Conservation (phyloP, 2,113 vertebrate genomes). For the Leucosticte australis region DNA sequence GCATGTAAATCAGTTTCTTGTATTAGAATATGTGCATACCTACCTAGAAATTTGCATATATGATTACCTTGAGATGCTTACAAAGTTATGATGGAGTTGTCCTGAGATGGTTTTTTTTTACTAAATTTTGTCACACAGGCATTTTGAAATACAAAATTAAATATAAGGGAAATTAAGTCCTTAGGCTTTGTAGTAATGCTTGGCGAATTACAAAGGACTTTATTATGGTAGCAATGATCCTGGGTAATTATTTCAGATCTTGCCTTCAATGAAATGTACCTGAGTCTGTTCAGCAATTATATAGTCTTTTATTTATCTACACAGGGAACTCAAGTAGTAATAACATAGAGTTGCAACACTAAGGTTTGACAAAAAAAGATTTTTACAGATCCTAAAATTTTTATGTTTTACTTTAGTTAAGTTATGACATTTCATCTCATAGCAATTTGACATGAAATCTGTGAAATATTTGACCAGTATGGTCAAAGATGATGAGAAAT, state of each 20-base stretch:
- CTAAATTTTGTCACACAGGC: background rate
- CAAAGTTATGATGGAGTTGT: background rate
- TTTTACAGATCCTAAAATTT: background rate
- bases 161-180: background rate
- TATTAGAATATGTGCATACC: background rate
- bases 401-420: background rate
- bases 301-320: background rate
- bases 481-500: background rate
- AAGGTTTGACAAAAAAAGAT: background rate
- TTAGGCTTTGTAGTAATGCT: background rate
- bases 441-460: background rate
- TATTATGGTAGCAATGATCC: background rate
- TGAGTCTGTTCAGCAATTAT: background rate
- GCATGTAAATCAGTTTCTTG: background rate
- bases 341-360: background rate
- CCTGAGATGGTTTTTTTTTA: background rate
- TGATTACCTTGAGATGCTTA: background rate
- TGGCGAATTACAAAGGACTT: background rate
- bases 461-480: background rate
- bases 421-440: background rate
- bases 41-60: background rate
- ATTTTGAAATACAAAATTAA: background rate
- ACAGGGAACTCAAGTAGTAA: background rate
- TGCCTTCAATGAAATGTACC: background rate
- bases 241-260: background rate